phyloP scores from a whole-genome alignment of 2,113 vertebrate species.

The Pandion haliaetus region DNA sequence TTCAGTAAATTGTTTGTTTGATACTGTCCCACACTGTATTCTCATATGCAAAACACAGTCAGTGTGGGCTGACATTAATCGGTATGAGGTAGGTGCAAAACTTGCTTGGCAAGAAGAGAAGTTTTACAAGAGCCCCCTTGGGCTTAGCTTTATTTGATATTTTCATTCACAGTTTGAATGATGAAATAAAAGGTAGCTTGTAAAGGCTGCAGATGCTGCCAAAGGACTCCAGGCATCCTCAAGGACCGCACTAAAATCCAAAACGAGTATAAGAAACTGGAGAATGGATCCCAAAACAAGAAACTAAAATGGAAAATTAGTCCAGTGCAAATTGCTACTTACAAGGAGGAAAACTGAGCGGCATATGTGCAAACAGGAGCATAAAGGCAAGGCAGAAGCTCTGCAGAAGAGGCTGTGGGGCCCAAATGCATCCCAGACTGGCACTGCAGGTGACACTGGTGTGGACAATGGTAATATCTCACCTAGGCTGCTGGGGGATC shows the following conservation, averaged over 20 bases:
- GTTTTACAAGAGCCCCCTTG: neutral
- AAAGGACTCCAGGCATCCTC: neutral
- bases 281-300: neutral
- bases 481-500: neutral
- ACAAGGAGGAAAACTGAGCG: neutral
- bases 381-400: neutral
- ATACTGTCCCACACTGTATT: neutral
- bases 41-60: neutral
- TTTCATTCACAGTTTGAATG: neutral
- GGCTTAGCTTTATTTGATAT: neutral
- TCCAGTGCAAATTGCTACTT: neutral
- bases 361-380: neutral
- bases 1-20: neutral
- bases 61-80: accelerated
- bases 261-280: neutral
- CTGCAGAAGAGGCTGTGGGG: neutral
- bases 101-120: neutral
- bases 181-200: neutral
- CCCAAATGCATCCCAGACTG: neutral
- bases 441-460: accelerated
- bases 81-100: neutral
- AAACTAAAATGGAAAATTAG: neutral
- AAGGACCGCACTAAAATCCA: neutral
- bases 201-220: neutral
- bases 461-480: neutral